These are phyloP conservation scores for Agonopterix heracliana DNA, from an alignment of 2,888 invertebrate species.

Conservation along the genomic window DNA sequence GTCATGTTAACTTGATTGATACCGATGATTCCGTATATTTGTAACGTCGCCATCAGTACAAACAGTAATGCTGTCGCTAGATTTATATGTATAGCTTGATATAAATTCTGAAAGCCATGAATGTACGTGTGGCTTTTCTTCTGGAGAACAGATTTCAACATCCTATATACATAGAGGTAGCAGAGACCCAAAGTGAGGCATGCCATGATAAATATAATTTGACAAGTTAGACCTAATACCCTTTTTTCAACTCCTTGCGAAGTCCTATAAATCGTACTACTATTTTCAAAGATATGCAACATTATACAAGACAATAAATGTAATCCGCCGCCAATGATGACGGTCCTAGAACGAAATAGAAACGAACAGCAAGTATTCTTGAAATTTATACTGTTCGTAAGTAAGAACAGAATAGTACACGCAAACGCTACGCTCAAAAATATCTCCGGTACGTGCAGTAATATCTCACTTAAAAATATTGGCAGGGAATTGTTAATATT, in stretches of 20 bases:
- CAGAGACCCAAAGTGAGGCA: constrained; percentile 89
- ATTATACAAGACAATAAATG: constrained; percentile 89
- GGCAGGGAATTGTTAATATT: constrained; percentile 90
- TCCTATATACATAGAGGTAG: constrained; percentile 89
- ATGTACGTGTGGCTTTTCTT: constrained; percentile 87
- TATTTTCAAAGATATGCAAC: constrained; percentile 86
- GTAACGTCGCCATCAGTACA: constrained; percentile 87
- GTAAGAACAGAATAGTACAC: constrained; percentile 88
- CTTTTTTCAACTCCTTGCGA: constrained; percentile 69
- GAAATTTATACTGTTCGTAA: constrained; percentile 86
- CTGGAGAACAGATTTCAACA: constrained; percentile 83
- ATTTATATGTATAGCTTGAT: constrained; percentile 92
- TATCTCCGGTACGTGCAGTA: constrained; percentile 90
- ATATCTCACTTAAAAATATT: constrained; percentile 84
- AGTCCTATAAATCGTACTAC: constrained; percentile 64
- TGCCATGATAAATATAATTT: constrained; percentile 90
- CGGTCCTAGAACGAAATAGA: constrained; percentile 85
- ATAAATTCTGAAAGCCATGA: constrained; percentile 87
- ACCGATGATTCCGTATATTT: constrained; percentile 83
- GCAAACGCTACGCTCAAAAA: constrained; percentile 93
- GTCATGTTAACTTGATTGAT: constrained; percentile 75
- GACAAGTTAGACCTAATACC: constrained; percentile 85
- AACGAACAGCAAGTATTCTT: constrained; percentile 82
- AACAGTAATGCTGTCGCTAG: constrained; percentile 91
- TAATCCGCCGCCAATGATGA: constrained; percentile 85